These are phyloP conservation scores for Micromys minutus DNA, from an alignment of 2,113 vertebrate genomes.

Conservation along the genomic window DNA sequence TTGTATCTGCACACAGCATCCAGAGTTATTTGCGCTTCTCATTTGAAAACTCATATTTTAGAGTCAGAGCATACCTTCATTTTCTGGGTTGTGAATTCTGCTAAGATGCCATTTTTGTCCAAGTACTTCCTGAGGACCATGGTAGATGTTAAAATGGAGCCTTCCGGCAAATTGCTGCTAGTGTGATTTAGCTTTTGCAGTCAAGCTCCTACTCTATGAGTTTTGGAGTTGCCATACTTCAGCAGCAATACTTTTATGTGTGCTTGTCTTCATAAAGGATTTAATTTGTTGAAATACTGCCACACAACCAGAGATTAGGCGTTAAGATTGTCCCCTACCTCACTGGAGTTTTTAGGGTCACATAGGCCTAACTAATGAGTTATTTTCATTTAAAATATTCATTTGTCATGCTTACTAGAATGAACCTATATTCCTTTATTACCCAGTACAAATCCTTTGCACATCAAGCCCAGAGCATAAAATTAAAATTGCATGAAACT, in stretches of 20 bases:
- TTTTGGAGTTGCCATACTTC: slow-evolving; percentile 27
- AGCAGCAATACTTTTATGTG: slow-evolving; percentile 48
- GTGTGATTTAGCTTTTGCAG: slow-evolving; percentile 37
- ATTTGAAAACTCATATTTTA: slow-evolving; percentile 19
- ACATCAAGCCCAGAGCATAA: slow-evolving; percentile 76
- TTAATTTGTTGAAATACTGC: slow-evolving; percentile 66
- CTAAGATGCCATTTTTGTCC: slow-evolving; percentile 66
- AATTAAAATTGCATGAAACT: slow-evolving; percentile 81
- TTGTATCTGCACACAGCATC: background rate
- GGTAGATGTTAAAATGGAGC: slow-evolving; percentile 45
- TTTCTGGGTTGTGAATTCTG: slow-evolving; percentile 50
- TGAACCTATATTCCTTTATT: slow-evolving; percentile 72
- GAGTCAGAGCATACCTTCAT: background rate
- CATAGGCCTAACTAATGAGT: slow-evolving; percentile 66
- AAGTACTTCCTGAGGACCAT: background rate
- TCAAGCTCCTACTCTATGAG: slow-evolving; percentile 43
- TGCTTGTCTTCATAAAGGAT: slow-evolving; percentile 41
- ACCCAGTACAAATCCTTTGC: slow-evolving; percentile 65
- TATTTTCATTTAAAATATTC: slow-evolving; percentile 68
- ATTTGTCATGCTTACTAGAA: slow-evolving; percentile 77
- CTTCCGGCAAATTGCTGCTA: slow-evolving; percentile 57
- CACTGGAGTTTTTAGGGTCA: slow-evolving; percentile 54
- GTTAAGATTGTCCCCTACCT: slow-evolving; percentile 59
- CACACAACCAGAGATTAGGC: slow-evolving; percentile 35
- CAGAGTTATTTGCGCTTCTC: background rate